A percentile compares a stretch with the other conserved stretches of the same genome.
Conservation (phyloP, 2,113 vertebrate genomes). For the Echinops telfairi region DNA sequence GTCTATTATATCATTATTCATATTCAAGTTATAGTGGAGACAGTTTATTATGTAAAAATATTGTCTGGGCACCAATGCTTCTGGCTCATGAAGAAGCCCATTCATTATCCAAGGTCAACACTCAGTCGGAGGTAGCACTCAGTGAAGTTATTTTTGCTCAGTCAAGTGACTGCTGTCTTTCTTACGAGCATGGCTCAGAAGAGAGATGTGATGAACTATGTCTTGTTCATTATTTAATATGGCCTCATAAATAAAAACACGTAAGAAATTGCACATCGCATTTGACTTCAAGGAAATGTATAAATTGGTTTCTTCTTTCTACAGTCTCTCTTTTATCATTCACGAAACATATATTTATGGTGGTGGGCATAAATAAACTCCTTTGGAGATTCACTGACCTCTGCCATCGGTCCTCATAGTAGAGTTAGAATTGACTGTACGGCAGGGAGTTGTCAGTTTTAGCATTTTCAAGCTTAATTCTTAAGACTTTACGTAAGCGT, state of each 20-base stretch:
- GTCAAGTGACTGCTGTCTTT: neutral
- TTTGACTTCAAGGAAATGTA: neutral
- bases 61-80: neutral
- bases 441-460: too few species aligned
- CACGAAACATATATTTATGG: neutral
- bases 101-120: constrained; percentile 23
- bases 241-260: neutral
- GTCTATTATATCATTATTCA: constrained; percentile 1
- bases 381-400: neutral
- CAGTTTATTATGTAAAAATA: neutral
- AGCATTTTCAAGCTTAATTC: neutral
- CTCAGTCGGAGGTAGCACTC: neutral
- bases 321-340: neutral
- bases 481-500: neutral
- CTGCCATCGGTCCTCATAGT: neutral
- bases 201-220: neutral
- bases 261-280: neutral
- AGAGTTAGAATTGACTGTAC: neutral
- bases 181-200: constrained; percentile 12
- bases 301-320: neutral
- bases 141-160: neutral
- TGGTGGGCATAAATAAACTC: neutral
- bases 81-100: neutral
- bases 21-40: neutral
- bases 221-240: neutral